A percentile compares a stretch with the other conserved stretches of the same genome.
Conservation (phyloP, 2,888 invertebrate species). For the Camponotus fellah region DNA sequence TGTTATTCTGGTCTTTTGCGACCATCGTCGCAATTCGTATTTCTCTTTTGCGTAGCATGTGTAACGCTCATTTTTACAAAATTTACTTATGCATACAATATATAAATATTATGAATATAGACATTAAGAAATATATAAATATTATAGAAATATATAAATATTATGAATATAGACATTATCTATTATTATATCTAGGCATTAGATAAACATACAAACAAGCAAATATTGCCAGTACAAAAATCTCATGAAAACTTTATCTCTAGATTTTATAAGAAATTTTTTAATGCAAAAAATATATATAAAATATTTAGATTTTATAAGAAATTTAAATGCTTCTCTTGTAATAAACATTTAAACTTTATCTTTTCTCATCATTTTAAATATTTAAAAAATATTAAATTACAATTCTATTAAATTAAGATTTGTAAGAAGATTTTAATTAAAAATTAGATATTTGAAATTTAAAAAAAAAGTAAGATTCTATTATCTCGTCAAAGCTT, state of each 20-base stretch:
- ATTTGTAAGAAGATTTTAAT: no score
- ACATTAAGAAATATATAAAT: not conserved
- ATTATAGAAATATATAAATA: not conserved
- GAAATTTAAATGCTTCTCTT: no score
- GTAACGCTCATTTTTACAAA: not conserved
- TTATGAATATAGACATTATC: not conserved
- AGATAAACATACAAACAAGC: no score
- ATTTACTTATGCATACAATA: not conserved
- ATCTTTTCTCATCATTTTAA: no score
- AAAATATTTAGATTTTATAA: no score
- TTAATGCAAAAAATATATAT: no score
- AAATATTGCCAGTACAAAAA: no score
- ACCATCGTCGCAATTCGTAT: not conserved
- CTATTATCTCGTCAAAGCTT: no score
- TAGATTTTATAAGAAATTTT: not conserved
- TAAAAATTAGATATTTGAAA: no score
- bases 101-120: not conserved
- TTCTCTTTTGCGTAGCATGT: not conserved
- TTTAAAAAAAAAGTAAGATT: no score
- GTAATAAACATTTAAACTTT: no score
- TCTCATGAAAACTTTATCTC: not conserved
- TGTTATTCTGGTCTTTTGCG: not conserved
- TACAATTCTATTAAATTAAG: not conserved
- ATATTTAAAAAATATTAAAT: not conserved
- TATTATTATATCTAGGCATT: no score